These are phyloP conservation scores for Neomicropteryx cornuta DNA, from an alignment of 1,140 invertebrate species.

Conservation along the genomic window DNA sequence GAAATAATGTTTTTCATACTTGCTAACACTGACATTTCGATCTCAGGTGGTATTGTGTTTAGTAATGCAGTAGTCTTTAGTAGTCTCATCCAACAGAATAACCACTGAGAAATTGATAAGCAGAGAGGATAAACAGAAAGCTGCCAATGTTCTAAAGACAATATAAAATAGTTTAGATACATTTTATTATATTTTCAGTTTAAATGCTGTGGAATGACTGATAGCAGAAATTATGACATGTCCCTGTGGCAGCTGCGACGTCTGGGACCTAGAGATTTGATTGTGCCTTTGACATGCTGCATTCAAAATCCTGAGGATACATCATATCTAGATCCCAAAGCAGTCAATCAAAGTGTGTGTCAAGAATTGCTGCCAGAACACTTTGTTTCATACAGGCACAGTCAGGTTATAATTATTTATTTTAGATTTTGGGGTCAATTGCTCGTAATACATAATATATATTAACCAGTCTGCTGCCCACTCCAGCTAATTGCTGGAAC, in stretches of 20 bases:
- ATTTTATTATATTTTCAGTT: constrained; percentile 42
- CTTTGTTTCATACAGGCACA: constrained; percentile 49
- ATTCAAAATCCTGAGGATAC: constrained; percentile 45
- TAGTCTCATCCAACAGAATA: too few relatives aligned
- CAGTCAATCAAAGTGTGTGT: constrained; percentile 57
- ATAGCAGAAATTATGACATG: constrained; percentile 68
- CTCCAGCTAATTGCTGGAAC: background rate
- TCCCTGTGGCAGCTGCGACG: constrained; percentile 69
- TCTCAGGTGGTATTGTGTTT: too few relatives aligned
- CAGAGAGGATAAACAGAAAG: too few relatives aligned
- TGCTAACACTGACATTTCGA: too few relatives aligned
- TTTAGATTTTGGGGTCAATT: constrained; percentile 8
- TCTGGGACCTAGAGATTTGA: constrained; percentile 54
- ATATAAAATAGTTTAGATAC: background rate
- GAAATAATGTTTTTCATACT: too few relatives aligned
- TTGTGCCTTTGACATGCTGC: constrained; percentile 72
- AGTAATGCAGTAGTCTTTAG: too few relatives aligned
- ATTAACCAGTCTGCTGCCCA: background rate
- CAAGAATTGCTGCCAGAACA: constrained; percentile 51
- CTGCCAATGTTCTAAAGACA: background rate
- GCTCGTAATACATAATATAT: constrained; percentile 1
- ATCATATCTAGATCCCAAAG: constrained; percentile 66
- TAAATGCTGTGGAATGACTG: constrained; percentile 72
- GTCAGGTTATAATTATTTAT: constrained; percentile 31
- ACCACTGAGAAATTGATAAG: too few relatives aligned